Evolutionary conservation across 2,113 vertebrate species (phyloP).

Genomic region (Ammospiza caudacuta): DNA sequence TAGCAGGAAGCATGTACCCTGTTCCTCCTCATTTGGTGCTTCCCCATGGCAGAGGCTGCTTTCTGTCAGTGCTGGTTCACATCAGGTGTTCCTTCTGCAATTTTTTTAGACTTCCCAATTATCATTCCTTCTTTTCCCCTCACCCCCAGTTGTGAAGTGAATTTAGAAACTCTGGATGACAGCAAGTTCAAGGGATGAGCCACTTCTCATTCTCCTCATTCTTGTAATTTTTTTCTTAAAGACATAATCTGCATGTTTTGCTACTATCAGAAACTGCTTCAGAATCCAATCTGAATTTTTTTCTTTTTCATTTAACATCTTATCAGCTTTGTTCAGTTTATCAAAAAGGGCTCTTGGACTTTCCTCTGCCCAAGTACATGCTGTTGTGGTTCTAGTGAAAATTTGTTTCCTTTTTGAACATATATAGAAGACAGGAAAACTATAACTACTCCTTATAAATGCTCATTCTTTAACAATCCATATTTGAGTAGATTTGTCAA

Average conservation of each 20-base stretch:
- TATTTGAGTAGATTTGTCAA: background rate
- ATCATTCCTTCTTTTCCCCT: constrained; percentile 14
- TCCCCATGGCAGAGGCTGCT: background rate
- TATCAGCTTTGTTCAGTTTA: background rate
- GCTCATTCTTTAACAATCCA: background rate
- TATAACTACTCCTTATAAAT: background rate
- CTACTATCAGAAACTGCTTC: background rate
- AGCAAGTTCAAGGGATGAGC: constrained; percentile 19
- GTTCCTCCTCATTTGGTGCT: constrained; percentile 6
- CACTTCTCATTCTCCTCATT: constrained; percentile 28
- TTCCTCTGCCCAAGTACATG: background rate
- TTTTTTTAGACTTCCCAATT: constrained; percentile 37
- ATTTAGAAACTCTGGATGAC: constrained; percentile 31
- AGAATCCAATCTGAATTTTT: background rate
- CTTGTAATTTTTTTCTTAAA: constrained; percentile 15
- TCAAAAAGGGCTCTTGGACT: background rate
- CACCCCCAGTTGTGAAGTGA: background rate
- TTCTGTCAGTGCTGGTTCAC: background rate
- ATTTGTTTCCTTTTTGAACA: background rate
- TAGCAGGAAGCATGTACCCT: background rate
- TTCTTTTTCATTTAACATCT: background rate
- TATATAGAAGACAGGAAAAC: background rate
- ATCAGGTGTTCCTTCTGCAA: constrained; percentile 10
- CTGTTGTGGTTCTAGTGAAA: background rate
- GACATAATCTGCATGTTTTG: background rate